These are phyloP conservation scores for Nansenia antarctica DNA, from an alignment of 2,113 vertebrate genomes.

Conservation along the genomic window DNA sequence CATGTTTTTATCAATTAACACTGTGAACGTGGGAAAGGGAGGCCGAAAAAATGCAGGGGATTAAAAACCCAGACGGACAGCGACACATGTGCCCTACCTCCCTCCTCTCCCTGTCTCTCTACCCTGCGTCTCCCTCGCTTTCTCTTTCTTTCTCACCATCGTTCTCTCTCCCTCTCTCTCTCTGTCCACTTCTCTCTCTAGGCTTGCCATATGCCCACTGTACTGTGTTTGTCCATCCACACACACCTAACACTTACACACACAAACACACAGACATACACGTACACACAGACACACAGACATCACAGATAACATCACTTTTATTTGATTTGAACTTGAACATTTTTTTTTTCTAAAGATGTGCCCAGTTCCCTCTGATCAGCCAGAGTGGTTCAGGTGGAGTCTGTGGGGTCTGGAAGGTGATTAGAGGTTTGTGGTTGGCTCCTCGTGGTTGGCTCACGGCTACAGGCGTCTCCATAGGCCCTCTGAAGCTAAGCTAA, in stretches of 20 bases:
- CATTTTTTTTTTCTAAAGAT: conserved; percentile 53
- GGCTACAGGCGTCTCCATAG: conserved; percentile 64
- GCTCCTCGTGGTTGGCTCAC: conserved; percentile 18
- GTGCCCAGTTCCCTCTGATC: conserved; percentile 40
- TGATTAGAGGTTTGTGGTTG: conserved; percentile 30
- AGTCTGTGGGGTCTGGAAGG: conserved; percentile 66
- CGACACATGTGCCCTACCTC: conserved; percentile 66
- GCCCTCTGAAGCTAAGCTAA: conserved; percentile 64
- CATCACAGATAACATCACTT: not conserved
- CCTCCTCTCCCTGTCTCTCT: conserved; percentile 33
- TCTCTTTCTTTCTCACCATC: conserved; percentile 28
- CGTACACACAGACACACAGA: too few relatives aligned
- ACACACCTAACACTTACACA: not conserved
- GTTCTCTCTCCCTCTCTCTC: conserved; percentile 19
- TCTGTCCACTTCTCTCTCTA: conserved; percentile 1
- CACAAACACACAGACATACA: not conserved
- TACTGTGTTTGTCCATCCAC: not conserved
- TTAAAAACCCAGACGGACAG: conserved; percentile 75
- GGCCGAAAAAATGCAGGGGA: conserved; percentile 70
- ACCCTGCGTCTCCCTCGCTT: conserved; percentile 21
- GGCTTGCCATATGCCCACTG: not conserved
- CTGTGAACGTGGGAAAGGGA: conserved; percentile 77
- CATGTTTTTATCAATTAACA: conserved; percentile 81
- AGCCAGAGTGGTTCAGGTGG: conserved; percentile 3
- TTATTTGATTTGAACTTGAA: not conserved